phyloP scores from a whole-genome alignment of 1,140 invertebrate genomes.

The Drosophila malerkotliana region DNA sequence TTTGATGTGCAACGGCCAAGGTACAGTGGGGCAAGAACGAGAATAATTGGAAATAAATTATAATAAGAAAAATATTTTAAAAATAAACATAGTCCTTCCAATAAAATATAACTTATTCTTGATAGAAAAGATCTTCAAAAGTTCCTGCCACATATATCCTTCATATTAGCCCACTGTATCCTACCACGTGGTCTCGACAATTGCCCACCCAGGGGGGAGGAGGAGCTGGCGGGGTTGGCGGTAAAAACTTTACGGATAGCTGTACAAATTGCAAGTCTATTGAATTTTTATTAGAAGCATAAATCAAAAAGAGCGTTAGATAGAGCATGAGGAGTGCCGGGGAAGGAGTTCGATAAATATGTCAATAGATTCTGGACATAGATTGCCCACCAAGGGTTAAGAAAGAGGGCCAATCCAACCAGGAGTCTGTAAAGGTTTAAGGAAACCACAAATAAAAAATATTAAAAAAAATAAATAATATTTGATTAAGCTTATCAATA shows the following conservation, averaged over 20 bases:
- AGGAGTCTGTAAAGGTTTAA: neutral
- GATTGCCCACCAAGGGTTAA: conserved; percentile 24
- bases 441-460: neutral
- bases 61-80: neutral
- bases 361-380: conserved; percentile 38
- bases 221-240: neutral
- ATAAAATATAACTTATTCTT: too few species aligned
- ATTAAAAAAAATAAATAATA: neutral
- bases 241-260: conserved; percentile 48
- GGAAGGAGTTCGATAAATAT: conserved; percentile 52
- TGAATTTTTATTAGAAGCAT: conserved; percentile 82
- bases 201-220: conserved; percentile 5
- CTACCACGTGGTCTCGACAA: conserved; percentile 53
- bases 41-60: too few species aligned
- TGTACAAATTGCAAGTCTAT: conserved; percentile 80
- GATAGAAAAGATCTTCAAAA: too few species aligned
- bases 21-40: conserved; percentile 39
- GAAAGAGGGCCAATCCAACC: conserved; percentile 30
- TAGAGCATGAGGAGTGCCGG: conserved; percentile 6
- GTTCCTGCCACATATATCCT: neutral
- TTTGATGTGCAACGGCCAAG: conserved; percentile 56
- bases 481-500: conserved; percentile 12
- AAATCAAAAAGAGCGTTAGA: conserved; percentile 71
- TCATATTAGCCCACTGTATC: conserved; percentile 34
- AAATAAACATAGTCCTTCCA: too few species aligned